These are phyloP conservation scores for Leptogaster cylindrica DNA, from an alignment of 2,888 invertebrate species.

Conservation along the genomic window DNA sequence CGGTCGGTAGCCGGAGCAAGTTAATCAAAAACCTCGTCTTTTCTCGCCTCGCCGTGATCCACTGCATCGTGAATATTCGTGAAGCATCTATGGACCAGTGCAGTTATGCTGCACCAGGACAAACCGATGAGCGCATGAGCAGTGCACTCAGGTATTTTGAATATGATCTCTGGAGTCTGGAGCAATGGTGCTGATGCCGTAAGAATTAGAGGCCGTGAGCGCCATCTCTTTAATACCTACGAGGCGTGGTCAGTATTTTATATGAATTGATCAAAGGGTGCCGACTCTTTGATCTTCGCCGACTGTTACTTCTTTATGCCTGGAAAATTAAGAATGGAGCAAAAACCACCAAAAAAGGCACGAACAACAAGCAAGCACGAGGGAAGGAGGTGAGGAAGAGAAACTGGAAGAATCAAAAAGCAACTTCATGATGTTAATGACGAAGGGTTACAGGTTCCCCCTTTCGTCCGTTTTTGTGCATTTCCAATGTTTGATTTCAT, in stretches of 20 bases:
- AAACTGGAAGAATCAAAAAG: constrained; percentile 22
- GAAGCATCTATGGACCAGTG: neutral
- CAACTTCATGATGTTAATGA: constrained; percentile 36
- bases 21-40: constrained; percentile 41
- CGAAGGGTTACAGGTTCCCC: constrained; percentile 31
- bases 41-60: constrained; percentile 24
- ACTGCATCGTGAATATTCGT: neutral
- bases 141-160: constrained; percentile 33
- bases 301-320: constrained; percentile 47
- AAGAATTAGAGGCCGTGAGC: constrained; percentile 39
- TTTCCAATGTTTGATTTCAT: neutral
- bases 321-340: constrained; percentile 39
- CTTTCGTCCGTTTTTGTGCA: constrained; percentile 21
- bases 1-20: constrained; percentile 35
- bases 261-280: constrained; percentile 60
- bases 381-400: constrained; percentile 7
- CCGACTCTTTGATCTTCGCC: constrained; percentile 59
- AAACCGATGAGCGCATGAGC: constrained; percentile 3
- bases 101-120: neutral
- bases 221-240: constrained; percentile 38
- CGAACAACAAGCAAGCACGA: constrained; percentile 13
- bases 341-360: constrained; percentile 34
- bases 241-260: constrained; percentile 57
- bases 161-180: constrained; percentile 32
- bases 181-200: constrained; percentile 12